A percentile compares a stretch with the other conserved stretches of the same genome.
phyloP scores from a whole-genome alignment of 2,797 vertebrate species.

The Morus bassanus region DNA sequence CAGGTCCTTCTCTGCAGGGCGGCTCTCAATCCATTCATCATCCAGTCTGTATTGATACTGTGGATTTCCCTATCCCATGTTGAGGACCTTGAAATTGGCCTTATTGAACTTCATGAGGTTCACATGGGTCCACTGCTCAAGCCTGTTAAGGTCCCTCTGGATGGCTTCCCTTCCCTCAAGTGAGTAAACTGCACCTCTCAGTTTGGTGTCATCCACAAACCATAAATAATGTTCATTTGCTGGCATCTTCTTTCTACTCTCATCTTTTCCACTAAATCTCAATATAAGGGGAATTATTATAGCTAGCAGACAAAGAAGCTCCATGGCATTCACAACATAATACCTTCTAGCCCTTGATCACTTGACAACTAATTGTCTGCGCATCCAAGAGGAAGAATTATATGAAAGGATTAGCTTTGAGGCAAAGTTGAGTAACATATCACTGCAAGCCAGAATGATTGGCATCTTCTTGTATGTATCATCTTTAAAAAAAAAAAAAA shows the following conservation, averaged over 20 bases:
- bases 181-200: not conserved
- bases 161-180: not conserved
- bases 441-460: not conserved
- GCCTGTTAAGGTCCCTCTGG: too few species aligned
- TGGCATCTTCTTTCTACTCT: not conserved
- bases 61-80: not conserved
- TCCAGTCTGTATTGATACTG: not conserved
- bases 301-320: not conserved
- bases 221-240: not conserved
- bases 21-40: not conserved
- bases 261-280: not conserved
- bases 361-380: not conserved
- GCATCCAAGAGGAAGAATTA: not conserved
- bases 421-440: not conserved
- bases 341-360: not conserved
- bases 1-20: not conserved
- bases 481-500: not conserved
- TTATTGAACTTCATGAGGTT: not conserved
- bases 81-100: not conserved
- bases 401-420: not conserved
- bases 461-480: not conserved
- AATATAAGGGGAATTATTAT: not conserved
- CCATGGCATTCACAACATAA: not conserved
- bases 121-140: too few species aligned
- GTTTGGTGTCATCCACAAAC: not conserved